phyloP scores from a whole-genome alignment of 2,797 vertebrate genomes.

The Mareca strepera region DNA sequence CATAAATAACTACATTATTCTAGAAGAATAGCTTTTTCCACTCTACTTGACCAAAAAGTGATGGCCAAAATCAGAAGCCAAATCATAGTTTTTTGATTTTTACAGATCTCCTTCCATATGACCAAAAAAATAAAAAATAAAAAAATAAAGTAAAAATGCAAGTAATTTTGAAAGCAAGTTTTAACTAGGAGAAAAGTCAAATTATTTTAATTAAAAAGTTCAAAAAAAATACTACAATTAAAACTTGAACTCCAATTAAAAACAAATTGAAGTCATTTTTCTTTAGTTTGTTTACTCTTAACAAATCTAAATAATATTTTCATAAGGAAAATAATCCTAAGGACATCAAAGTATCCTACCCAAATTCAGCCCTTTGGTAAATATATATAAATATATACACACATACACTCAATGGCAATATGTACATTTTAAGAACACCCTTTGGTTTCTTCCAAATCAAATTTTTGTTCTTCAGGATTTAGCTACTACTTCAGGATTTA shows the following conservation, averaged over 20 bases:
- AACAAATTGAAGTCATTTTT: neutral
- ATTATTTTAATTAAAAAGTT: neutral
- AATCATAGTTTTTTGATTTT: neutral
- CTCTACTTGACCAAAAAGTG: neutral
- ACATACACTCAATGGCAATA: neutral
- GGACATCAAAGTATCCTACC: neutral
- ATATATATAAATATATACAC: neutral
- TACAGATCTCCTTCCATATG: neutral
- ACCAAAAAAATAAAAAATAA: too few species aligned
- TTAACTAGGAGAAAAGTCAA: neutral
- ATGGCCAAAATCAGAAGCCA: neutral
- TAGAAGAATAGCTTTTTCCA: neutral
- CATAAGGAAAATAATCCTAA: neutral
- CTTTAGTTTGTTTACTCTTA: neutral
- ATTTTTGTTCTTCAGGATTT: neutral
- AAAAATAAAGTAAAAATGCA: neutral
- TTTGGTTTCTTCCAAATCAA: neutral
- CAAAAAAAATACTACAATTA: neutral
- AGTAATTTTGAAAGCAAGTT: neutral
- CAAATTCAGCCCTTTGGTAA: neutral
- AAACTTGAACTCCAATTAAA: neutral
- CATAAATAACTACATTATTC: neutral
- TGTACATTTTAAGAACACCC: neutral
- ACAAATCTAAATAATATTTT: neutral
- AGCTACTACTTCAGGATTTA: neutral